Base-by-base conservation (phyloP, 2,888 invertebrate genomes). In the Macroteleia sp. region DNA sequence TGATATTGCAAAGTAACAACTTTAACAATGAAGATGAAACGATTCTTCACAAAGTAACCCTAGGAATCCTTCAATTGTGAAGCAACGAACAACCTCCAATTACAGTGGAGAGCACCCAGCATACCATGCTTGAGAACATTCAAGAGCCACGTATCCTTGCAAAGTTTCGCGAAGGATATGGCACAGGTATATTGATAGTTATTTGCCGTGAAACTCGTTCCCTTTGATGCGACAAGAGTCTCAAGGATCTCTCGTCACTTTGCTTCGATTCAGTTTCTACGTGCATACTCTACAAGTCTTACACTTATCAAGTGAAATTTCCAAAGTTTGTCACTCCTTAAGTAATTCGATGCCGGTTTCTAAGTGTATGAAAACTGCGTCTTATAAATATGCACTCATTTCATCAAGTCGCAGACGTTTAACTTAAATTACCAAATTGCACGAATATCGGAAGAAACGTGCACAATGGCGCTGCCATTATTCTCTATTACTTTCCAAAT, bases 211-310 rank as follows among this genome's bases (percentile, higher is more conserved):
- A 74, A 78, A 78, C 70, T 70, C 74, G 73, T 74, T 69, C 44
- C 61, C 78, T 78, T 78, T 74, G 78, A 78, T 70, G 66, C 62
- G 54, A 78, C 78, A 74, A 74, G 78, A 74, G 74, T 74, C 66
- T 78, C 66, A 70, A 78, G 74, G 52, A 78, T 70, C 74, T 64
- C 64, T 73, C 70, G 54, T 74, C 69, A 70, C 67, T 70, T 77
- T 73, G 56, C 78, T 69, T 74, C 73, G 54, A 78, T 78, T 74
- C 74, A 78, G 73, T 78, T 70, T 74, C 64, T 64, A 54, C 64
- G 54, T 44, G 64, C 69, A 64, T 61, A 57, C 64, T 74, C 41
- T 17, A 44, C 52, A 52, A 69, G 69, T 44, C 66, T 64, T 36
- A 69, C 73, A 48, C 62, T 67, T 73, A 73, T 74, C 69, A 69